A percentile compares a stretch with the other conserved stretches of the same genome.
Evolutionary conservation across 2,113 vertebrate genomes (phyloP).

Genomic region (Oryctolagus cuniculus): DNA sequence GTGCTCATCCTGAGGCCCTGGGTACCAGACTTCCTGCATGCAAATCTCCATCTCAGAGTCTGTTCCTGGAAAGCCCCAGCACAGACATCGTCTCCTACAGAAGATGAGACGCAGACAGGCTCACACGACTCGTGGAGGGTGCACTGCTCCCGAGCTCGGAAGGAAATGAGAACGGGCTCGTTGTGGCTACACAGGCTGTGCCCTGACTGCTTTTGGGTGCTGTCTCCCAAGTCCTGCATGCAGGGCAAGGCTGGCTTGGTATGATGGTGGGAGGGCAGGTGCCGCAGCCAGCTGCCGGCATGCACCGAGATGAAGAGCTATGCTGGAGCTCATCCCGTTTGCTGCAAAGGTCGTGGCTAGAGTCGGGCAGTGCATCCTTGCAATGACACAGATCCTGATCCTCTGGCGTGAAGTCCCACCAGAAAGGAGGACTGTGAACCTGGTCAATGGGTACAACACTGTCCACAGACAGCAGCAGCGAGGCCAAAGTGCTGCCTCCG

Average conservation of each 20-base stretch:
- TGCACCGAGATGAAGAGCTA: neutral
- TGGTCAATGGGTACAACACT: neutral
- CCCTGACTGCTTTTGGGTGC: rapidly evolving
- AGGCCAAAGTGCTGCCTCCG: too few relatives aligned
- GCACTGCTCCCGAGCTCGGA: rapidly evolving
- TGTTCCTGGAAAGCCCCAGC: neutral
- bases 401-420: neutral
- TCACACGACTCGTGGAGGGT: rapidly evolving
- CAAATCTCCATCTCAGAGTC: neutral
- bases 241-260: rapidly evolving
- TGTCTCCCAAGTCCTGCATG: neutral
- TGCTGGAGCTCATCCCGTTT: neutral
- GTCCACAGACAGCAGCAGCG: neutral
- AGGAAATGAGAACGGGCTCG: neutral
- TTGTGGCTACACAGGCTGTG: neutral
- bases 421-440: too few relatives aligned
- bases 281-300: too few relatives aligned
- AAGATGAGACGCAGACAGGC: neutral
- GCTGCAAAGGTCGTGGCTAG: neutral
- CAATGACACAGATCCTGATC: neutral
- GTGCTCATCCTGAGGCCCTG: too few relatives aligned
- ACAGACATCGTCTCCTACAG: neutral
- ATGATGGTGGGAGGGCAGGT: neutral
- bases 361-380: neutral
- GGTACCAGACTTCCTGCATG: neutral